phyloP scores from a whole-genome alignment of 2,113 vertebrate species.

The Scomber colias region DNA sequence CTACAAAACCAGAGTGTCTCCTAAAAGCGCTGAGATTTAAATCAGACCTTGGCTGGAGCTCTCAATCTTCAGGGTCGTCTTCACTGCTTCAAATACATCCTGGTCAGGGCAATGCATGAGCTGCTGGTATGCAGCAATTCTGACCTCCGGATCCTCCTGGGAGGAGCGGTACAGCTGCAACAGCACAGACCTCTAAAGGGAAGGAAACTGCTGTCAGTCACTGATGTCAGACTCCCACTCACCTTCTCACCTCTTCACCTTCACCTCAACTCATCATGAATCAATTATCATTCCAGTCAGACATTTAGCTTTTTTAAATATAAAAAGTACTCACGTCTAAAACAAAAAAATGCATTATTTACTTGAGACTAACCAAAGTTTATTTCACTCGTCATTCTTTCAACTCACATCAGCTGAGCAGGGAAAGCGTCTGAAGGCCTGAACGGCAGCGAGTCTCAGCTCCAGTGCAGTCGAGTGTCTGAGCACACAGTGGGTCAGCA shows the following conservation, averaged over 20 bases:
- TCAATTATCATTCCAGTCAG: conserved; percentile 40
- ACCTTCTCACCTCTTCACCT: conserved; percentile 63
- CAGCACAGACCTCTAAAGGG: conserved; percentile 83
- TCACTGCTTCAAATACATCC: conserved; percentile 84
- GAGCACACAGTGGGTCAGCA: conserved; percentile 78
- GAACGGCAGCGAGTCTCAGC: conserved; percentile 85
- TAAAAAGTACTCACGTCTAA: no score
- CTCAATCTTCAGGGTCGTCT: conserved; percentile 83
- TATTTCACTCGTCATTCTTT: not conserved
- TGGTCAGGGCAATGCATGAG: conserved; percentile 88
- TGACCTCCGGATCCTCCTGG: conserved; percentile 88
- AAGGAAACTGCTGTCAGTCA: conserved; percentile 74
- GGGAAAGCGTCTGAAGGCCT: conserved; percentile 89
- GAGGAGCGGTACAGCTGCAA: conserved; percentile 83
- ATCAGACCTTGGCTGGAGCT: conserved; percentile 90
- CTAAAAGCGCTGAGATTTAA: not conserved
- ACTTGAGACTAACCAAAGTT: not conserved
- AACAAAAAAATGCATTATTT: no score
- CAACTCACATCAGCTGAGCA: conserved; percentile 85
- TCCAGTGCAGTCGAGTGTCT: conserved; percentile 54
- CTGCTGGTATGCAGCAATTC: conserved; percentile 89
- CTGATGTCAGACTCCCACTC: conserved; percentile 8
- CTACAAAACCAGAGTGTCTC: not conserved
- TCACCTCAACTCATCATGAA: conserved; percentile 43
- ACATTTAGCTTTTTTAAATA: not conserved